Conservation (phyloP, 2,888 invertebrate genomes). For the Chrysolina americana region DNA sequence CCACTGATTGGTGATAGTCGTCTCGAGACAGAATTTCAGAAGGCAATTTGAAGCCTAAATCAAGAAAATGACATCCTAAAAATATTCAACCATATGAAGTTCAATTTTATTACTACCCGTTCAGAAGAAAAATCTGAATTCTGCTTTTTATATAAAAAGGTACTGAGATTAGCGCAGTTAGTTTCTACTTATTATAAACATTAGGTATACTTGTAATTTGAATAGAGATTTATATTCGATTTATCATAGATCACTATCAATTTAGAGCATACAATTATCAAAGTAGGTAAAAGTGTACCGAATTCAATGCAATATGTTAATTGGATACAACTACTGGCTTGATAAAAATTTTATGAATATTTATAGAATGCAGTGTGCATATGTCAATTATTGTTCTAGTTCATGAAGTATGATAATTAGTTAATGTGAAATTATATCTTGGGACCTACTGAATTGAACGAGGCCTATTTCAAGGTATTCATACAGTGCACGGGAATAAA, state of each 20-base stretch:
- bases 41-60: too few species aligned
- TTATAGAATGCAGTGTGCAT: not conserved
- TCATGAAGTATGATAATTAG: not conserved
- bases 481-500: too few species aligned
- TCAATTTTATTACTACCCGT: too few species aligned
- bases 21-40: too few species aligned
- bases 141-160: too few species aligned
- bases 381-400: not conserved
- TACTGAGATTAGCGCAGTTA: too few species aligned
- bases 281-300: not conserved
- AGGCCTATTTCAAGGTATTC: not conserved
- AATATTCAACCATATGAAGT: too few species aligned
- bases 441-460: not conserved
- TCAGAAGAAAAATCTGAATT: too few species aligned
- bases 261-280: not conserved
- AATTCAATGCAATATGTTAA: not conserved
- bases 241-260: not conserved
- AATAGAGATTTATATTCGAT: not conserved
- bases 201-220: not conserved
- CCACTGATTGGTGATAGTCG: too few species aligned
- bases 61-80: too few species aligned
- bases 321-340: not conserved
- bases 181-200: not conserved
- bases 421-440: slow-evolving; percentile 7
- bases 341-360: not conserved